Evolutionary conservation across 92 coral and sea anemone genomes (phyloP).

Genomic region (Phenganax stokvisi): DNA sequence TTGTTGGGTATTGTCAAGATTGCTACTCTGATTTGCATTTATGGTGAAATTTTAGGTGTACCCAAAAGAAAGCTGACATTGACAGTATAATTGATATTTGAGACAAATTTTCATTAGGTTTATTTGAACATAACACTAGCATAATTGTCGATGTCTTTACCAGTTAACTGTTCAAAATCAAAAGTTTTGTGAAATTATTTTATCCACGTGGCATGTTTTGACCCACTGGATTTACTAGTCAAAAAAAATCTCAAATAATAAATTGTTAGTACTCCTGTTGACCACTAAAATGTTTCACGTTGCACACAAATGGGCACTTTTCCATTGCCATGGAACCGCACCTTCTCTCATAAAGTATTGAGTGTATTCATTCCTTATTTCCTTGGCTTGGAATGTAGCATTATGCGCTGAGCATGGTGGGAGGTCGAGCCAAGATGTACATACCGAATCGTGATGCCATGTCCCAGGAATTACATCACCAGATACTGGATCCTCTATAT

Average conservation of each 20-base stretch:
- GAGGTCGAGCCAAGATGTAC: background rate
- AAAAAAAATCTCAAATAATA: too few species aligned
- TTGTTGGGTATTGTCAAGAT: background rate
- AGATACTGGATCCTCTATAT: background rate
- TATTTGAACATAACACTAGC: too few species aligned
- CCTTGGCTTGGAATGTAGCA: constrained; percentile 42
- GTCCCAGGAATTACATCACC: constrained; percentile 6
- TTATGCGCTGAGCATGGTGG: constrained; percentile 34
- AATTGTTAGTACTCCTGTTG: too few species aligned
- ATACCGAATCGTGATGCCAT: background rate
- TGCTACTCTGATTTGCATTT: background rate
- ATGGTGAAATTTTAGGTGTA: background rate
- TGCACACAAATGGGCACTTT: too few species aligned
- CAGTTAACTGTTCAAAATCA: too few species aligned
- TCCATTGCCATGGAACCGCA: constrained; percentile 17
- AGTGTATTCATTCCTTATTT: constrained; percentile 34
- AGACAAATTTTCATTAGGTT: too few species aligned
- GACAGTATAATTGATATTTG: background rate
- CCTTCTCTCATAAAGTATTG: constrained; percentile 41
- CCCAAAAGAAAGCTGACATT: background rate
- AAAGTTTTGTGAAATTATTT: too few species aligned
- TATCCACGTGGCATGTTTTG: too few species aligned
- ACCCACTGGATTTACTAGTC: too few species aligned
- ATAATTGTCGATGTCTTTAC: too few species aligned
- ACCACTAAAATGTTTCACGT: too few species aligned